Conservation (phyloP, 2,888 invertebrate species). For the Blera fallax region DNA sequence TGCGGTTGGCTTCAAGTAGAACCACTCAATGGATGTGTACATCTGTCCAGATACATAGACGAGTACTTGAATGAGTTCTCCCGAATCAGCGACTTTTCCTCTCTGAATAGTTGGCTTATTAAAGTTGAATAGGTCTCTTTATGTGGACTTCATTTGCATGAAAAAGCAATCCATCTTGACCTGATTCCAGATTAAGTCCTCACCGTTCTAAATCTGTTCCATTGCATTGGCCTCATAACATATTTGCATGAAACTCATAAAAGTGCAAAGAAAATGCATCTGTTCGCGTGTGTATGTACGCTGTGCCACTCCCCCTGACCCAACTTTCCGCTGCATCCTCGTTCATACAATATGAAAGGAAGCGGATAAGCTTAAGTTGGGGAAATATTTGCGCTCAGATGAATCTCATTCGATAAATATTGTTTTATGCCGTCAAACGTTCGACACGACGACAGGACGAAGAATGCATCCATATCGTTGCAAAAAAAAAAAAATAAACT, state of each 20-base stretch:
- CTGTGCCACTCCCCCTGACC: background rate
- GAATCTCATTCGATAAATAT: constrained; percentile 70
- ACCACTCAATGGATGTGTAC: too few species aligned
- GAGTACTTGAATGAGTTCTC: too few species aligned
- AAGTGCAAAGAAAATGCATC: constrained; percentile 43
- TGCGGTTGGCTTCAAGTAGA: too few species aligned
- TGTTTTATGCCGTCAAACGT: constrained; percentile 67
- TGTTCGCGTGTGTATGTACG: too few species aligned
- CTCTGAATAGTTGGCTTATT: background rate
- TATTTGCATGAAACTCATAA: constrained; percentile 62
- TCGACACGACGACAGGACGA: constrained; percentile 54
- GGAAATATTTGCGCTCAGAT: constrained; percentile 67
- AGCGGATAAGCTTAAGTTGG: constrained; percentile 60
- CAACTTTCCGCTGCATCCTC: constrained; percentile 22
- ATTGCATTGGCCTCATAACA: constrained; percentile 51
- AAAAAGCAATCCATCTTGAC: constrained; percentile 51
- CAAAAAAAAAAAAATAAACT: background rate
- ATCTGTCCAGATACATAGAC: too few species aligned
- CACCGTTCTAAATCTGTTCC: background rate
- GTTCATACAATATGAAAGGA: constrained; percentile 47
- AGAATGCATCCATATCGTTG: constrained; percentile 46
- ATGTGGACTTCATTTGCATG: constrained; percentile 55
- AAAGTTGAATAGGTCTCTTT: background rate
- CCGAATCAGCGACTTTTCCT: too few species aligned
- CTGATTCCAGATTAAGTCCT: constrained; percentile 43